These are phyloP conservation scores for Plagodis dolabraria DNA, from an alignment of 2,888 invertebrate genomes.

Conservation along the genomic window DNA sequence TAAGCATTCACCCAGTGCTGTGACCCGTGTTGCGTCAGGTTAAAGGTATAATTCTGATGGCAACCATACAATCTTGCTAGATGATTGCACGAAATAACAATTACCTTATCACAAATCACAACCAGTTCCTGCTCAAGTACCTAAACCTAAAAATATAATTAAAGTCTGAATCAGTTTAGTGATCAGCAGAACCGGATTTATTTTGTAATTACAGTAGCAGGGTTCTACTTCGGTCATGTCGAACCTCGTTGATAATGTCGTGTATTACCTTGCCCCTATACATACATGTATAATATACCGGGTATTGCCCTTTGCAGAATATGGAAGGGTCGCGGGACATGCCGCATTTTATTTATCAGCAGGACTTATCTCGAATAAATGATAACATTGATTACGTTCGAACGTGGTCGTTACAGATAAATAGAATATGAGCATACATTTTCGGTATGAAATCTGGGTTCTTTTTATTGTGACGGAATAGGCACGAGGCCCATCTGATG, in stretches of 20 bases:
- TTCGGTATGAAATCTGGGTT: background rate
- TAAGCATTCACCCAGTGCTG: constrained; percentile 30
- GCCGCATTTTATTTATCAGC: constrained; percentile 24
- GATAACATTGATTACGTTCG: constrained; percentile 32
- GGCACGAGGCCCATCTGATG: background rate
- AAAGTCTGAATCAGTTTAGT: too few species aligned
- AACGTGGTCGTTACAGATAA: constrained; percentile 21
- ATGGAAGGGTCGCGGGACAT: constrained; percentile 29
- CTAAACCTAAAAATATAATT: too few species aligned
- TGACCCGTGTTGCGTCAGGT: constrained; percentile 32
- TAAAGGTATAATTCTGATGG: constrained; percentile 32
- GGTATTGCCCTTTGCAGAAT: constrained; percentile 22
- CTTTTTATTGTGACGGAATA: background rate
- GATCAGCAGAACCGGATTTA: background rate
- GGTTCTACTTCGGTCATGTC: too few species aligned
- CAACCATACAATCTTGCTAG: constrained; percentile 35
- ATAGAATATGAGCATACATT: constrained; percentile 5
- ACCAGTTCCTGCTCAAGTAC: background rate
- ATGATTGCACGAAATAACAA: constrained; percentile 34
- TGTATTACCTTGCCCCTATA: constrained; percentile 5
- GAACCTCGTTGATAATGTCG: background rate
- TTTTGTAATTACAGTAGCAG: too few species aligned
- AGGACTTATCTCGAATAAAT: constrained; percentile 31
- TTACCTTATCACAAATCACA: constrained; percentile 27
- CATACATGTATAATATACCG: constrained; percentile 11